These are phyloP conservation scores for Melanostoma mellinum DNA, from an alignment of 2,888 invertebrate genomes.

Conservation along the genomic window DNA sequence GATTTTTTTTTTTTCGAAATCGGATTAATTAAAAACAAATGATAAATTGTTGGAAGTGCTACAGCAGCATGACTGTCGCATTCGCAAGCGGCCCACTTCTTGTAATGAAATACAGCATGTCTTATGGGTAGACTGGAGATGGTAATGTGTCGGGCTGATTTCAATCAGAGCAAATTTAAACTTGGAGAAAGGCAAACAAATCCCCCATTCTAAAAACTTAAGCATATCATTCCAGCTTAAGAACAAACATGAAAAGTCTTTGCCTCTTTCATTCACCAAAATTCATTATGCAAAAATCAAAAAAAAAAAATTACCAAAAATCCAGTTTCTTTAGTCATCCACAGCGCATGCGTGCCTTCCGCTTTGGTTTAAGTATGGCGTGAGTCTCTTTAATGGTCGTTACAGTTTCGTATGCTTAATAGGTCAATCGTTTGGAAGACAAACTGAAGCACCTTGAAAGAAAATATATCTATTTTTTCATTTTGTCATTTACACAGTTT, in stretches of 20 bases:
- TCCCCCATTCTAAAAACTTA: conserved; percentile 29
- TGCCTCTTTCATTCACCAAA: conserved; percentile 9
- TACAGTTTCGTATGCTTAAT: conserved; percentile 61
- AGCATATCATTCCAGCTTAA: conserved; percentile 32
- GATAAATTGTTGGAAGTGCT: conserved; percentile 51
- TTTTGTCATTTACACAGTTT: too few species aligned
- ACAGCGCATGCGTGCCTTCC: conserved; percentile 43
- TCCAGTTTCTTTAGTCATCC: conserved; percentile 41
- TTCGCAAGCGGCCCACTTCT: conserved; percentile 15
- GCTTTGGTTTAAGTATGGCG: conserved; percentile 25
- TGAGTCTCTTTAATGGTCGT: conserved; percentile 58
- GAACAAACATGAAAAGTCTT: conserved; percentile 45
- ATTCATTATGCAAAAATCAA: conserved; percentile 26
- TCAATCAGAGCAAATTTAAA: conserved; percentile 8
- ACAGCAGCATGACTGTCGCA: background rate
- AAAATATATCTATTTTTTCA: too few species aligned
- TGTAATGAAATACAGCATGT: conserved; percentile 8
- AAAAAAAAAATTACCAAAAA: conserved; percentile 38
- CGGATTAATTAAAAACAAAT: conserved; percentile 44
- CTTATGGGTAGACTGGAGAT: conserved; percentile 17
- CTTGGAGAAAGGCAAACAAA: conserved; percentile 47
- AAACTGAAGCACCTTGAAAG: background rate
- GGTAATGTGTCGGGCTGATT: conserved; percentile 35
- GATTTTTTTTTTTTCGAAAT: conserved; percentile 31
- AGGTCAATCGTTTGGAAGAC: conserved; percentile 59